These are phyloP conservation scores for Mellilla xanthometata DNA, from an alignment of 2,888 invertebrate species.

Conservation along the genomic window DNA sequence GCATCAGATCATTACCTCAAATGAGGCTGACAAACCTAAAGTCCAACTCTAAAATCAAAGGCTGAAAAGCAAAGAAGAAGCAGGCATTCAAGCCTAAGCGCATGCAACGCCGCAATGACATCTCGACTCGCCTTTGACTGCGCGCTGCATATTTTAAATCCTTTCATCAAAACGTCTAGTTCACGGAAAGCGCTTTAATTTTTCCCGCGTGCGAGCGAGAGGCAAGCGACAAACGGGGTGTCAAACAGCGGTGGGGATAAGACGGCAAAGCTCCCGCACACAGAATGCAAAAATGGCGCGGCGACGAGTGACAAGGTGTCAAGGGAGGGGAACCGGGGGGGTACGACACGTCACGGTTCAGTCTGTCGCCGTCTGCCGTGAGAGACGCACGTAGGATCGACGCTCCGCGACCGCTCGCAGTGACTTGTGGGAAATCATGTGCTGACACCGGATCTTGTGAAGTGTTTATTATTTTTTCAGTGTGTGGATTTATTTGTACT, in stretches of 20 bases:
- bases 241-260: slow-evolving; percentile 82
- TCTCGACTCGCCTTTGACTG: slow-evolving; percentile 66
- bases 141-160: slow-evolving; percentile 75
- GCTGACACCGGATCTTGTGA: slow-evolving; percentile 61
- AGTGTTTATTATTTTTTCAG: slow-evolving; percentile 56
- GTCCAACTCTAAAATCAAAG: no score
- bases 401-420: slow-evolving; percentile 49
- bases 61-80: no score
- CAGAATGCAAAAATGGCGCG: slow-evolving; percentile 83
- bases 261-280: slow-evolving; percentile 82
- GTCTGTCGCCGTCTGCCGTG: slow-evolving; percentile 63
- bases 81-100: no score
- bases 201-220: slow-evolving; percentile 72
- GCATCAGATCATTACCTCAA: no score
- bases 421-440: slow-evolving; percentile 63
- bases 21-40: no score
- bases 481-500: slow-evolving; percentile 55
- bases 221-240: slow-evolving; percentile 73
- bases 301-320: slow-evolving; percentile 79
- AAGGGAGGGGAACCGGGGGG: slow-evolving; percentile 65
- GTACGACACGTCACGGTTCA: slow-evolving; percentile 61
- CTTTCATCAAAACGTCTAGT: slow-evolving; percentile 77
- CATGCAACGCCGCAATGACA: slow-evolving; percentile 33
- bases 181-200: slow-evolving; percentile 70
- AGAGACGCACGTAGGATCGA: slow-evolving; percentile 44